phyloP scores from a whole-genome alignment of 2,113 vertebrate genomes.

The Delphinus delphis region DNA sequence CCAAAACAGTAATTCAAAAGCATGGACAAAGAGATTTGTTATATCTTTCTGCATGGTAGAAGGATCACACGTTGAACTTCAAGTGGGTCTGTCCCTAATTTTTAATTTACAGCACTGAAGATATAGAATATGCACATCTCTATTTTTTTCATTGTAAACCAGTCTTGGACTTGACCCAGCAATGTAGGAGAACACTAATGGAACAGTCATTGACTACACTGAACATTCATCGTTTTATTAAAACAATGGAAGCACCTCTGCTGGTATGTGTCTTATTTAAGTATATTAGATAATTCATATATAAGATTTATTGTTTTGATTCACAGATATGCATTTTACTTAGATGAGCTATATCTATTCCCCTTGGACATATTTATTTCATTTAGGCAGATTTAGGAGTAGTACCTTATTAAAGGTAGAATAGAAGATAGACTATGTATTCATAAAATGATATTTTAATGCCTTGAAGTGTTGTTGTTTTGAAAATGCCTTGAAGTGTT shows the following conservation, averaged over 20 bases:
- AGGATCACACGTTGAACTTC: conserved; percentile 6
- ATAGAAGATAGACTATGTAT: background rate
- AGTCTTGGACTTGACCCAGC: conserved; percentile 73
- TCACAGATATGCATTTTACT: conserved; percentile 2
- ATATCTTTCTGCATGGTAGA: background rate
- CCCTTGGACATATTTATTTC: background rate
- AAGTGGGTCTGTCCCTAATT: conserved; percentile 44
- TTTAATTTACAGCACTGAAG: conserved; percentile 79
- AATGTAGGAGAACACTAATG: conserved; percentile 89
- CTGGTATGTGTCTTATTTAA: conserved; percentile 85
- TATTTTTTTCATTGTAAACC: conserved; percentile 91
- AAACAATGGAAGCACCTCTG: conserved; percentile 92
- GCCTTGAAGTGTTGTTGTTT: background rate
- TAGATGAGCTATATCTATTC: background rate
- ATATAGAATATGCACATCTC: conserved; percentile 82
- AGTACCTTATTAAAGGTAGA: conserved; percentile 18
- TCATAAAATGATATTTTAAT: conserved; percentile 34
- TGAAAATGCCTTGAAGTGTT: background rate
- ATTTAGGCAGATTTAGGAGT: background rate
- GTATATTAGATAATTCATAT: background rate
- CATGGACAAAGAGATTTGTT: background rate
- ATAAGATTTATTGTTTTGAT: conserved; percentile 27
- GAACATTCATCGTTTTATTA: conserved; percentile 92
- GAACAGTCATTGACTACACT: conserved; percentile 87
- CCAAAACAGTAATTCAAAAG: conserved; percentile 25